phyloP scores from a whole-genome alignment of 2,113 vertebrate genomes.

The Periophthalmus modestus region DNA sequence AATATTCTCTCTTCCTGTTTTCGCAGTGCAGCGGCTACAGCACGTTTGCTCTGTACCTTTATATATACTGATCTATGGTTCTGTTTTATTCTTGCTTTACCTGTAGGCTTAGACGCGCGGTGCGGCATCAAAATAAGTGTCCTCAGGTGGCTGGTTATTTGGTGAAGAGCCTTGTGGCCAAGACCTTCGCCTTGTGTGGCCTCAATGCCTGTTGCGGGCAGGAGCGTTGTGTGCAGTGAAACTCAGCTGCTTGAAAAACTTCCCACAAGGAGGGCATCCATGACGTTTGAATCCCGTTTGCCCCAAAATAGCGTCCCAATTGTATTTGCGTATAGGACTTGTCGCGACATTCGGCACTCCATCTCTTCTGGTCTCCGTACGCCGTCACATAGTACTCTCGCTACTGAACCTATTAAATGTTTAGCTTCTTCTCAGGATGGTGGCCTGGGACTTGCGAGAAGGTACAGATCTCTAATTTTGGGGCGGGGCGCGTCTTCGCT shows the following conservation, averaged over 20 bases:
- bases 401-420: constrained; percentile 90
- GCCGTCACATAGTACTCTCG: constrained; percentile 96
- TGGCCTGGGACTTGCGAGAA: constrained; percentile 69
- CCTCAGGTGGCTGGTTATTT: constrained; percentile 98
- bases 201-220: constrained; percentile 94
- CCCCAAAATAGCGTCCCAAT: constrained; percentile 95
- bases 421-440: constrained; percentile 84
- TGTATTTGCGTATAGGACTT: constrained; percentile 99
- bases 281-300: constrained; percentile 98
- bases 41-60: too few relatives aligned
- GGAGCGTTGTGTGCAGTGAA: constrained; percentile 94
- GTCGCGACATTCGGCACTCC: constrained; percentile 96
- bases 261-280: constrained; percentile 90
- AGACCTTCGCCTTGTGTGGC: constrained; percentile 94
- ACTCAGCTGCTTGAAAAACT: constrained; percentile 97
- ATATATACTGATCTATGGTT: too few relatives aligned
- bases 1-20: too few relatives aligned
- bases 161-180: constrained; percentile 97
- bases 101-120: constrained; percentile 96
- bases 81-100: constrained; percentile 19
- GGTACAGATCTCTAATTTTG: constrained; percentile 53
- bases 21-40: too few relatives aligned
- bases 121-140: constrained; percentile 99
- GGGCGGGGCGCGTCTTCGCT: constrained; percentile 66
- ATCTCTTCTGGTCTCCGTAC: constrained; percentile 93